Base-by-base conservation (phyloP, 2,113 vertebrate genomes). In the Silurus meridionalis region DNA sequence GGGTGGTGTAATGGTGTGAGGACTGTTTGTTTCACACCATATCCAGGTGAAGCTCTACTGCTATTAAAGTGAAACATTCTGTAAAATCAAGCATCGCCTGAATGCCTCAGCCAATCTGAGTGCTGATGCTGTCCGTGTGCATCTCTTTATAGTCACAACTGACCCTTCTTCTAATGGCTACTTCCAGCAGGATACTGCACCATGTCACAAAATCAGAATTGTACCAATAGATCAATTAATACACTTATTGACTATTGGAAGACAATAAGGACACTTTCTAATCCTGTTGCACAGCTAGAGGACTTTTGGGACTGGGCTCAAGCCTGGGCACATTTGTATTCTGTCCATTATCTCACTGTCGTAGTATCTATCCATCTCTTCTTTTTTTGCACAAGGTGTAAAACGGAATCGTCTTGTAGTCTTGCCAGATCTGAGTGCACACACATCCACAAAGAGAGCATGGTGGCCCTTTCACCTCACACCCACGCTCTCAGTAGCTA, bases 401-500 rank as follows among this genome's bases (percentile, higher is more conserved):
- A 75, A 75, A 53, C 15, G 57, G 46, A 78, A 55, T 86, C 78
- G 23, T 86, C 60, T 77, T 66, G 25, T 58, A 58, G 8, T 15
- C 48, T 37, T 66, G 52, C 58, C 82, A 75, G 60, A 57, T 71
- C 80, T 64, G 74, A 75, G 78, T 63, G 28, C 83, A 52, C 82
- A 82, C 81, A 63, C 81, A 63, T 21, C 64, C 61, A 79, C 37
- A 85, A 25, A 87, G 23, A 83, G 74, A 83, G 66, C 67, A 11
- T 28, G 74, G 69, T 84, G 50, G 19, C 37, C 80, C 6, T 78
- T 78, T 82, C 63, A 53, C 78, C 60, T 61, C 19, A 74, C 77
- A 75, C 87, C 66, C 61, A 83, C 71, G 14, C 58, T 57, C 71
- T 80, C 64, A 61, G 82, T n/a, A 83, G 63, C 25, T 48, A 48